Base-by-base conservation (phyloP, 2,888 invertebrate genomes). In the Lepetodrilus schrolli region DNA sequence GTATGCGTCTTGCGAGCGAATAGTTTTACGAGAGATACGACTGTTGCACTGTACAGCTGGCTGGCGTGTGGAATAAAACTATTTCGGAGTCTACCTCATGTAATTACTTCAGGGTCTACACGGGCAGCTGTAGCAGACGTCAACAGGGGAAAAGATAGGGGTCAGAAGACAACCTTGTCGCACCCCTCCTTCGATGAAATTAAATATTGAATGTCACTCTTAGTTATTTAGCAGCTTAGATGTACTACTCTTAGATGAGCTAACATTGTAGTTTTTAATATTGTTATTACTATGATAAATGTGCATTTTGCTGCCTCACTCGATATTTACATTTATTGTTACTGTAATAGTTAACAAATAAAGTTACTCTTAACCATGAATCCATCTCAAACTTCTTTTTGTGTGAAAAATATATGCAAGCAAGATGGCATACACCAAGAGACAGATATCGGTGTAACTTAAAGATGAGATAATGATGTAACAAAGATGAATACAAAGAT, bases 241-340 rank as follows among this genome's bases (percentile, higher is more conserved):
- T 66, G 37, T 38, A 66, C 17, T 68, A 68, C 21, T 47, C 68
- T 43, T 68, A 68, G 68, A 68, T 68, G 47, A 68, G 68, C 38
- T 38, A 68, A 68, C 43, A 43, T 30, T 58, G 58, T 58, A 47
- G 38, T 68, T 38, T 58, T 68, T 26, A 68, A 68, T 68, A 68
- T 68, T 68, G 68, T 68, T 68, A 66, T 58, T 58, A 68, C 68
- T 68, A 43, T 68, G 68, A 68, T 68, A 68, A 68, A 68, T 68
- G 68, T 68, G 68, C 68, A 68, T 68, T 68, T 68, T 68, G 47
- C 68, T 68, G 47, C 68, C 68, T 68, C 68, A 68, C 43, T 47
- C 43, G 68, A 47, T 68, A 68, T 68, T 68, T 68, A 68, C 68
- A 43, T 58, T 58, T 58, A 58, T 68, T 68, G 68, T 68, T 68